Evolutionary conservation across 2,888 invertebrate genomes (phyloP).

Genomic region (Lepidonotus clava): DNA sequence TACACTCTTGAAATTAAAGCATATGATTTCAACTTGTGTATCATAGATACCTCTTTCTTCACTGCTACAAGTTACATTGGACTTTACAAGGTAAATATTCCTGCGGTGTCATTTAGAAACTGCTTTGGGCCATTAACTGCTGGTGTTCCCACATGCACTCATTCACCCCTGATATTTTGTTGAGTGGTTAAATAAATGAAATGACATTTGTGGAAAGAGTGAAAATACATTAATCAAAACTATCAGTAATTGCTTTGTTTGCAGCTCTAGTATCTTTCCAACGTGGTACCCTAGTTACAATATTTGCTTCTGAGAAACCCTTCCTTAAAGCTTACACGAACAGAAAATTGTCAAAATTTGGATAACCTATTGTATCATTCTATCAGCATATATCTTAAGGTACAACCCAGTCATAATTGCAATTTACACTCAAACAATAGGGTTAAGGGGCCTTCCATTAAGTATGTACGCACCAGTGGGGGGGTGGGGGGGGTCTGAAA

Average conservation of each 20-base stretch:
- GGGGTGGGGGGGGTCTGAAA: no score
- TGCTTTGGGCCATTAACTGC: not conserved
- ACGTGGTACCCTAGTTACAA: not conserved
- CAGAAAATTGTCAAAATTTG: no score
- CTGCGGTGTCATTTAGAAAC: not conserved
- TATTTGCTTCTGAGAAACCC: not conserved
- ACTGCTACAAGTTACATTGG: not conserved
- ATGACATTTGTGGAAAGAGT: not conserved
- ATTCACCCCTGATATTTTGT: not conserved
- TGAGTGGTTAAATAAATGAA: not conserved
- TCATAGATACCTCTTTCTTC: not conserved
- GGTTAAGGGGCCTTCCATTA: no score
- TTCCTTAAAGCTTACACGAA: no score
- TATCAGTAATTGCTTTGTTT: not conserved
- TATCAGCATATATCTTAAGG: no score
- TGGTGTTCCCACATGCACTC: not conserved
- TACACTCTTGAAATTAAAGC: no score
- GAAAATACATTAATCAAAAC: not conserved
- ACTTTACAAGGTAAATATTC: not conserved
- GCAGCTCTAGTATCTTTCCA: not conserved
- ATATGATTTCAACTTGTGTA: constrained; percentile 14
- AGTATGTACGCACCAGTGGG: no score
- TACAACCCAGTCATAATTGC: no score
- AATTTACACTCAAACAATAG: no score
- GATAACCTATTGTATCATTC: no score